phyloP scores from a whole-genome alignment of 2,888 invertebrate species.

The Napeogenes sylphis region DNA sequence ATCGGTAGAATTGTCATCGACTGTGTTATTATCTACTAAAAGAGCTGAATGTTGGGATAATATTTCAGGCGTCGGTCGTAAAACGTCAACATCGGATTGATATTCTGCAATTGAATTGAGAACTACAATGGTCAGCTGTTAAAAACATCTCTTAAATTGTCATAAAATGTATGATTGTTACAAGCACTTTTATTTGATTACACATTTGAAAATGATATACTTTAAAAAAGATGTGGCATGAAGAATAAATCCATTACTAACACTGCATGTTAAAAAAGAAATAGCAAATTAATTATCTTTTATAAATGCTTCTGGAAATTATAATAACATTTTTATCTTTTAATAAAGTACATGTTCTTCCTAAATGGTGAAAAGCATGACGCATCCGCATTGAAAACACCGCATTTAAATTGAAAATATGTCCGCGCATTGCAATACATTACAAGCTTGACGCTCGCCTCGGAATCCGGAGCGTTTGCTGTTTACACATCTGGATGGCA shows the following conservation, averaged over 20 bases:
- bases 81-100: conserved; percentile 62
- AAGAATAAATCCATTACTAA: too few relatives aligned
- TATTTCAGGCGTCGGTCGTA: conserved; percentile 52
- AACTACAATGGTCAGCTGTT: background rate
- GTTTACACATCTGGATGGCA: conserved; percentile 66
- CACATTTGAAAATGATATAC: background rate
- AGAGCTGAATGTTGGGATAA: conserved; percentile 50
- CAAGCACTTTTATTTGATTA: background rate
- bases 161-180: conserved; percentile 2
- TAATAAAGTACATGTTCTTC: background rate
- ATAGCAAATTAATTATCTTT: too few relatives aligned
- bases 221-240: background rate
- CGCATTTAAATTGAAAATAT: conserved; percentile 37
- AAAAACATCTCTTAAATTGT: conserved; percentile 3
- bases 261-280: too few relatives aligned
- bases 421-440: conserved; percentile 40
- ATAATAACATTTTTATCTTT: background rate
- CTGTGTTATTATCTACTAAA: conserved; percentile 53
- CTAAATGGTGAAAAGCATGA: background rate
- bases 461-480: conserved; percentile 41
- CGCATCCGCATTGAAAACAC: conserved; percentile 15
- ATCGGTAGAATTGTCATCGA: conserved; percentile 45
- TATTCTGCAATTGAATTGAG: conserved; percentile 47
- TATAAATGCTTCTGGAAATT: background rate
- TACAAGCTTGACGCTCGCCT: conserved; percentile 24